A percentile compares a stretch with the other conserved stretches of the same genome.
These are phyloP conservation scores for Thripadectes ignobilis DNA, from an alignment of 2,797 vertebrate species.

Conservation along the genomic window DNA sequence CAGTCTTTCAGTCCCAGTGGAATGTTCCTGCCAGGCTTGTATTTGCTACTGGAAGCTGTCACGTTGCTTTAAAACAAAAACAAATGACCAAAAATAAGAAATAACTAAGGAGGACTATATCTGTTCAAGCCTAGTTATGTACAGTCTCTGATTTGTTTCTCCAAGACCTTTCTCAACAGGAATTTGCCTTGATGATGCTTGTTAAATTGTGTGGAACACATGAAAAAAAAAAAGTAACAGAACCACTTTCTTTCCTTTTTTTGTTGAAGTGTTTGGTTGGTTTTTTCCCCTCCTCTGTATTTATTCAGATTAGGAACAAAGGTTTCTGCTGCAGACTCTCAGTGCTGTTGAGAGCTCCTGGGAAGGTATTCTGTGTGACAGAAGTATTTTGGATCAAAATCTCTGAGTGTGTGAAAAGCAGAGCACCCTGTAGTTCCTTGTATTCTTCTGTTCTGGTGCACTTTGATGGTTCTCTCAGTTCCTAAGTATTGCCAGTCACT, in stretches of 20 bases:
- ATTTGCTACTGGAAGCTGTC: neutral
- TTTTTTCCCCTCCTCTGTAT: neutral
- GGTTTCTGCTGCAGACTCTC: neutral
- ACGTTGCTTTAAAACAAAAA: neutral
- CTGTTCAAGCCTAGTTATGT: neutral
- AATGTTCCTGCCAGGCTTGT: neutral
- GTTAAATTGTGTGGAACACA: neutral
- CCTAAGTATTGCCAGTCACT: accelerated
- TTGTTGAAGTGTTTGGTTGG: neutral
- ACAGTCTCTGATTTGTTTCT: neutral
- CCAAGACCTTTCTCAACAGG: neutral
- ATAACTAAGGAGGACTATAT: neutral
- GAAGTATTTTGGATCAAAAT: neutral
- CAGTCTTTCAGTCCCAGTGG: neutral
- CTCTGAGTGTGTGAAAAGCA: neutral
- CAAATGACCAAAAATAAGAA: neutral
- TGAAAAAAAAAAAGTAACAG: neutral
- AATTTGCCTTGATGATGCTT: neutral
- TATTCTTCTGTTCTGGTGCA: neutral
- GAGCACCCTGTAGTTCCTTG: neutral
- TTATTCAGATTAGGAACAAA: neutral
- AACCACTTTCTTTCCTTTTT: neutral
- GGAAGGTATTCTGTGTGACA: neutral
- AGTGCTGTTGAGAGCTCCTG: neutral
- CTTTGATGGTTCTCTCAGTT: neutral